Percentiles rank a stretch among this genome's conserved stretches.
Conservation (phyloP, 2,797 vertebrate species). For the Sciurus vulgaris region DNA sequence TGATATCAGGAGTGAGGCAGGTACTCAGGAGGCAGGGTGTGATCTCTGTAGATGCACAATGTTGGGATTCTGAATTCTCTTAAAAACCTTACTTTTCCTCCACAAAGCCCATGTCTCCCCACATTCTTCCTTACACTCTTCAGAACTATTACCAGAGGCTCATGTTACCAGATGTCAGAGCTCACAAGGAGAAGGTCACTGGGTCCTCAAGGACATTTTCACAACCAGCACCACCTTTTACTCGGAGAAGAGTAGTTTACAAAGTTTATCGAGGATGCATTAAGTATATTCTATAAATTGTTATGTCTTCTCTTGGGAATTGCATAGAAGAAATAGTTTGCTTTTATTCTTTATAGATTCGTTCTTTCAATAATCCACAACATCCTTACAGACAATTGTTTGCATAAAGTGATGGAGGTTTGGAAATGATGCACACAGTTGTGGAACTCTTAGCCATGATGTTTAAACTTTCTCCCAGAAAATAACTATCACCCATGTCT, state of each 20-base stretch:
- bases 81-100: neutral
- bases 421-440: neutral
- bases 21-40: neutral
- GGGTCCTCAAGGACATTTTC: neutral
- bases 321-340: neutral
- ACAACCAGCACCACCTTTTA: neutral
- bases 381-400: neutral
- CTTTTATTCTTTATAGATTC: neutral
- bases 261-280: neutral
- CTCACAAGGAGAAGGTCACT: neutral
- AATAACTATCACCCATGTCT: neutral
- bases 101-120: neutral
- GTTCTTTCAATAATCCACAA: neutral
- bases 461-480: slow-evolving; percentile 2
- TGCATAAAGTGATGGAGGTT: neutral
- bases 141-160: neutral
- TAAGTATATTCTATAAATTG: neutral
- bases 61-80: neutral
- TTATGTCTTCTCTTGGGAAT: neutral
- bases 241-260: neutral
- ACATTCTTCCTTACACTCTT: neutral
- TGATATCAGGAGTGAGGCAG: neutral
- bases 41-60: neutral
- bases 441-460: neutral
- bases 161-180: neutral